These are phyloP conservation scores for Callyntrura guangdongensis DNA, from an alignment of 2,888 invertebrate genomes.

Conservation along the genomic window DNA sequence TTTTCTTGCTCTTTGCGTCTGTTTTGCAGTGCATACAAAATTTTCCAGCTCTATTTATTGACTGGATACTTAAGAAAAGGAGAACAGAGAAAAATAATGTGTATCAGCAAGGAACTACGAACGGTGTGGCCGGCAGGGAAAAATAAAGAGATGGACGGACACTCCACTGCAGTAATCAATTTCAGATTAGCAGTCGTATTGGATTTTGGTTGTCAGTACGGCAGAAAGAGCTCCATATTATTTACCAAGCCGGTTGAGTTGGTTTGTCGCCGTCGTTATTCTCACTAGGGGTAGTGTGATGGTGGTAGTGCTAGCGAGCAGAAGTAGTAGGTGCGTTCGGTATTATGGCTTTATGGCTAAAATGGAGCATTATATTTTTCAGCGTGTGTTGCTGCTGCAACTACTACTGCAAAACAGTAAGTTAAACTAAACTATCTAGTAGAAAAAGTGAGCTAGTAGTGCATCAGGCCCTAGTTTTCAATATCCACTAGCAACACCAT, in stretches of 20 bases:
- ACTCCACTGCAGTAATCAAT: conserved; percentile 70
- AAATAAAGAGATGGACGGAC: conserved; percentile 42
- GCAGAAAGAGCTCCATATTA: neutral
- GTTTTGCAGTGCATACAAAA: conserved; percentile 2
- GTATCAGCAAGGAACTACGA: conserved; percentile 3
- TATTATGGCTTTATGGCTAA: neutral
- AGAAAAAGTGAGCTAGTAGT: conserved; percentile 19
- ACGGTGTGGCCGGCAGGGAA: neutral
- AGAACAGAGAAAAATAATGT: neutral
- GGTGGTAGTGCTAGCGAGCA: no score
- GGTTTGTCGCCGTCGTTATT: neutral
- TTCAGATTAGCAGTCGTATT: conserved; percentile 56
- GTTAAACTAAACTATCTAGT: neutral
- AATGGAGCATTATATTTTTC: conserved; percentile 11
- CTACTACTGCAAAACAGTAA: neutral
- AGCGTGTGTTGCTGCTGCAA: no score
- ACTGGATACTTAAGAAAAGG: neutral
- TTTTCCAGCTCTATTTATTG: conserved; percentile 33
- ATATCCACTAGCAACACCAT: neutral
- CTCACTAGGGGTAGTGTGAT: no score
- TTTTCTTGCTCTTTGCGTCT: neutral
- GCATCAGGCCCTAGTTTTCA: conserved; percentile 43
- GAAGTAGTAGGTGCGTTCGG: neutral
- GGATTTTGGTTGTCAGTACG: conserved; percentile 39
- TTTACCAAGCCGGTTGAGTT: neutral